Evolutionary conservation across 2,797 vertebrate species (phyloP), one percentile per base, ranked within the genome.

Genomic region (Astyanax mexicanus): DNA sequence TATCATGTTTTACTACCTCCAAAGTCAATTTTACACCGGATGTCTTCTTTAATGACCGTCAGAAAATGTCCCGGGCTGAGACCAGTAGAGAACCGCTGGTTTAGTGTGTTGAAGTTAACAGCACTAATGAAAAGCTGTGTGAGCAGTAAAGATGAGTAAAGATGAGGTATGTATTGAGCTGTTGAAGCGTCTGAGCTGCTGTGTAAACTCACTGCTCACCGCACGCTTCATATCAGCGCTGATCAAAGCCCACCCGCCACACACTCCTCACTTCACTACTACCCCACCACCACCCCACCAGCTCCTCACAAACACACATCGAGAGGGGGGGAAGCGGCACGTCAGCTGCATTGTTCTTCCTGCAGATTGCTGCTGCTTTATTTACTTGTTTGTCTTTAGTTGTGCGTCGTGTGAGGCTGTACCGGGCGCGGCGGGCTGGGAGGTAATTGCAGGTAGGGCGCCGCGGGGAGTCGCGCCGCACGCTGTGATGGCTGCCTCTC

Each of bases 381-480:
- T 75, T 72, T 78, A 65, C 57, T 76, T 73, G 58, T 77, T 54
- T 74, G 61, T 69, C 44, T 81, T 74, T 80, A 40, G 51, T 23
- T n/a, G 73, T 71, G 62, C 76, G 76, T 79, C 17, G 38, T 69
- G 2, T 32, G 80, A 52, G 40, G 15, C n/a, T 65, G 77, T 78
- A 73, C 76, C 80, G 69, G 10, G 38, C 45, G 64, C 77, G 44
- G n/a, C n/a, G 62, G 64, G 58, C 32, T 44, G 19, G 67, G 49
- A 40, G 70, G 67, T 79, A 81, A 84, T 79, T 82, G 78, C 75
- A 70, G 66, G 78, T 74, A 72, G 69, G 38, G 19, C 75, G 8
- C 72, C 52, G 60, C 69, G 27, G 72, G 78, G 52, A 55, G 72
- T 51, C 37, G 13, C 32, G 19, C 12, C 40, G 38, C 69, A 29